A percentile compares a stretch with the other conserved stretches of the same genome.
Evolutionary conservation across 2,113 vertebrate genomes (phyloP).

Genomic region (Corythoichthys intestinalis): DNA sequence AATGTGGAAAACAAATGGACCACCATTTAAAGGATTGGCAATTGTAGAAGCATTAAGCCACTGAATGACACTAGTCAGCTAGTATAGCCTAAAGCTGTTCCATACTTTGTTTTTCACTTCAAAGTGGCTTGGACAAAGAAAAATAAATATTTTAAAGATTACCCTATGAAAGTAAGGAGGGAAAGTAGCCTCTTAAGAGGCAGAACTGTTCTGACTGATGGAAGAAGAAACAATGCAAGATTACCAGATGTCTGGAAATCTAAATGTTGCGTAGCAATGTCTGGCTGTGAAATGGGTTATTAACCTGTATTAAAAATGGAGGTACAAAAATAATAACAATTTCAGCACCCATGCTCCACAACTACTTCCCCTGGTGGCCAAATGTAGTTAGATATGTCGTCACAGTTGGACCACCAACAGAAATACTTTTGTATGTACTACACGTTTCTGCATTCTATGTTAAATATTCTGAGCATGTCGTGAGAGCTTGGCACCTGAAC

Average conservation of each 20-base stretch:
- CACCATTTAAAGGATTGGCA: not conserved
- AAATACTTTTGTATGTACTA: not conserved
- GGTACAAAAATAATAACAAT: not conserved
- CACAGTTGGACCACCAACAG: not conserved
- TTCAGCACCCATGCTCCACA: not conserved
- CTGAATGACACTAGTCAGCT: not conserved
- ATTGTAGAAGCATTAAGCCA: not conserved
- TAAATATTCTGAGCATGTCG: not conserved
- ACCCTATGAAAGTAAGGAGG: not conserved
- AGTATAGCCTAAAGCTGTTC: not conserved
- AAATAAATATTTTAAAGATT: not conserved
- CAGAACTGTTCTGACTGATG: not conserved
- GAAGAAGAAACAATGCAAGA: not conserved
- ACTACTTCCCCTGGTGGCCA: not conserved
- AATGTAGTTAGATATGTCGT: not conserved
- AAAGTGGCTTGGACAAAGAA: not conserved
- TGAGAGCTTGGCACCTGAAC: slow-evolving; percentile 1
- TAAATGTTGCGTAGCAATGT: not conserved
- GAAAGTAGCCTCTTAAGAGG: not conserved
- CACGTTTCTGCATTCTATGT: not conserved
- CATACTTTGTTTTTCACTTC: not conserved
- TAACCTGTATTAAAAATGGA: not conserved
- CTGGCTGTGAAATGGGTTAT: not conserved
- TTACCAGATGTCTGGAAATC: not conserved
- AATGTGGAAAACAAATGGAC: not conserved